Evolutionary conservation across 2,888 invertebrate species (phyloP), one percentile per base, ranked within the genome.

Genomic region (Ganaspis brasiliensis): DNA sequence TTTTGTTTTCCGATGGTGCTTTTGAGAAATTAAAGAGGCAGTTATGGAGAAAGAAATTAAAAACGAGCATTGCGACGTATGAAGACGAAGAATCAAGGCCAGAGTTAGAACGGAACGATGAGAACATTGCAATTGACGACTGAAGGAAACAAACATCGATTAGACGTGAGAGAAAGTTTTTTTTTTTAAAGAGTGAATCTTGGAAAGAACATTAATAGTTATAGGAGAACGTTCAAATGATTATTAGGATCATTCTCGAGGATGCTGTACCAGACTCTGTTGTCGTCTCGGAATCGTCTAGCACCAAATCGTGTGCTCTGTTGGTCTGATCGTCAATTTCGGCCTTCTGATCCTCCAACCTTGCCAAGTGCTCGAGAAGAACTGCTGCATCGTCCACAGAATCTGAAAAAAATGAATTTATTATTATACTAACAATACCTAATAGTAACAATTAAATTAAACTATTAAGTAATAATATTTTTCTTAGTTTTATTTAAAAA

Each of bases 221-320:
- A 63, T 24, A 63, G 45, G 24, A 74, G 14, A 55, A 75, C 45
- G 71, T 26, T 84, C 76, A 84, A 74, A 85, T 81, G 63, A 82
- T 82, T 74, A 81, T 81, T 40, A 81, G 75, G 67, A 84, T 85
- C 80, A 82, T 84, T 80, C 82, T 80, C 80, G 84, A 79, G 73
- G 83, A 79, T 79, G 78, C 57, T 78, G 79, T 85, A 85, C 85
- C 85, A 76, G 84, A 81, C 59, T 82, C 78, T 79, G 81, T 74
- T 61, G 84, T 77, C 80, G 82, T 73, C 70, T 89, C 88, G n/a
- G 89, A 88, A 71, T 89, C 87, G 55, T 90, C 85, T 73, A 91
- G 75, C 4, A 88, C 86, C 35, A 88, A 87, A 81, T 91, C 91
- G 83, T 91, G 90, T 9, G 90, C 89, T 80, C 87, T 85, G 76